phyloP scores from a whole-genome alignment of 2,113 vertebrate genomes.

The Hippocampus zosterae region DNA sequence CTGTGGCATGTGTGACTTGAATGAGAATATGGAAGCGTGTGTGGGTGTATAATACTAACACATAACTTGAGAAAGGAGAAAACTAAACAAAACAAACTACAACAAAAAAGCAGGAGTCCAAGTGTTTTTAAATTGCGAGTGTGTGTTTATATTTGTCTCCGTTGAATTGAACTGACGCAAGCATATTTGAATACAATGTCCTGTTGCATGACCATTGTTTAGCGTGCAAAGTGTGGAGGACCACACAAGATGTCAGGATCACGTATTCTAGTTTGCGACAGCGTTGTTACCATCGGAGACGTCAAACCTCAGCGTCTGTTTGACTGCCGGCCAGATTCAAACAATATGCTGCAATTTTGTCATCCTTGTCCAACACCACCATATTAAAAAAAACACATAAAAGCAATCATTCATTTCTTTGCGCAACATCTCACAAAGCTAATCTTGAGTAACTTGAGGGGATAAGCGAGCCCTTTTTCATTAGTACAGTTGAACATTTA shows the following conservation, averaged over 20 bases:
- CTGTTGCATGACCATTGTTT: conserved; percentile 48
- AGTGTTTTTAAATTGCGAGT: not conserved
- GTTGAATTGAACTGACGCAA: conserved; percentile 56
- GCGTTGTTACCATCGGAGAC: conserved; percentile 52
- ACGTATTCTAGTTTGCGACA: conserved; percentile 49
- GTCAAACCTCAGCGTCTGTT: conserved; percentile 61
- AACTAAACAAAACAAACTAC: conserved; percentile 1
- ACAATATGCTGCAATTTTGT: conserved; percentile 65
- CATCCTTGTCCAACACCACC: conserved; percentile 63
- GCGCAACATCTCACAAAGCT: conserved; percentile 45
- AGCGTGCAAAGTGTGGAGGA: conserved; percentile 38
- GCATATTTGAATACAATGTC: conserved; percentile 51
- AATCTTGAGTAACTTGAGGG: conserved; percentile 28
- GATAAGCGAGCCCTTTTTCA: conserved; percentile 55
- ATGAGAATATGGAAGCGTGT: conserved; percentile 9
- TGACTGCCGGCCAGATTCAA: conserved; percentile 67
- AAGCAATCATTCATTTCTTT: conserved; percentile 53
- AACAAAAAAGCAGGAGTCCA: conserved; percentile 56
- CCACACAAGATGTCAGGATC: conserved; percentile 60
- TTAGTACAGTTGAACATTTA: conserved; percentile 40
- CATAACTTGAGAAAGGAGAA: conserved; percentile 27
- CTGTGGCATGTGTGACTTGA: conserved; percentile 26
- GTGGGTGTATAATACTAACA: conserved; percentile 40
- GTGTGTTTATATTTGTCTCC: conserved; percentile 38
- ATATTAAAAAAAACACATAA: conserved; percentile 67